These are phyloP conservation scores for Ormia ochracea DNA, from an alignment of 2,888 invertebrate genomes.

Conservation along the genomic window DNA sequence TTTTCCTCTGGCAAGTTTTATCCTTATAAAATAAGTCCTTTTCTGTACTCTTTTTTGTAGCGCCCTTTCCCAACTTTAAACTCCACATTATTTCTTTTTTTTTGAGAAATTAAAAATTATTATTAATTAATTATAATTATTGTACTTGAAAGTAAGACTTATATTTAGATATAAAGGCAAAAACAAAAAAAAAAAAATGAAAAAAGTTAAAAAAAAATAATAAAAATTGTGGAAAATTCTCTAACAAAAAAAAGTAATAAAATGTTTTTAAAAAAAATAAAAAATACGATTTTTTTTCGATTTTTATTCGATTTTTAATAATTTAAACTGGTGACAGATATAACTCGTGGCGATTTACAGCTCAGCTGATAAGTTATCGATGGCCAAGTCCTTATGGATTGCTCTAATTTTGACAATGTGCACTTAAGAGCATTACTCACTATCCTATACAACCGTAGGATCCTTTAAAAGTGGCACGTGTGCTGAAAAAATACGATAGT, in stretches of 20 bases:
- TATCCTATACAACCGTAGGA: too few species aligned
- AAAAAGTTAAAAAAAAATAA: slow-evolving; percentile 48
- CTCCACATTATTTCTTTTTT: slow-evolving; percentile 18
- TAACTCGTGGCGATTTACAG: too few species aligned
- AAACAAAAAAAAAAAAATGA: slow-evolving; percentile 40
- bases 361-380: too few species aligned
- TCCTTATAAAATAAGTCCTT: background rate
- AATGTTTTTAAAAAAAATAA: slow-evolving; percentile 54
- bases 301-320: background rate
- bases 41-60: background rate
- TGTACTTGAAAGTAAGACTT: slow-evolving; percentile 75
- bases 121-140: slow-evolving; percentile 66
- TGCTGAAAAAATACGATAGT: too few species aligned
- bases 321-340: too few species aligned
- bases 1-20: slow-evolving; percentile 11
- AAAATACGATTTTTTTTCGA: background rate
- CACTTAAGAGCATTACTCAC: too few species aligned
- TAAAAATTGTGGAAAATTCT: slow-evolving; percentile 47
- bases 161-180: slow-evolving; percentile 71
- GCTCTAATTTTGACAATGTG: too few species aligned
- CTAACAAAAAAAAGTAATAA: slow-evolving; percentile 62
- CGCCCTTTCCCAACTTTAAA: background rate
- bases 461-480: too few species aligned
- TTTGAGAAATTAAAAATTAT: slow-evolving; percentile 47
- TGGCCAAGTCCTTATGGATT: too few species aligned